Evolutionary conservation across 2,888 invertebrate genomes (phyloP).

Genomic region (Pristionchus mayeri): DNA sequence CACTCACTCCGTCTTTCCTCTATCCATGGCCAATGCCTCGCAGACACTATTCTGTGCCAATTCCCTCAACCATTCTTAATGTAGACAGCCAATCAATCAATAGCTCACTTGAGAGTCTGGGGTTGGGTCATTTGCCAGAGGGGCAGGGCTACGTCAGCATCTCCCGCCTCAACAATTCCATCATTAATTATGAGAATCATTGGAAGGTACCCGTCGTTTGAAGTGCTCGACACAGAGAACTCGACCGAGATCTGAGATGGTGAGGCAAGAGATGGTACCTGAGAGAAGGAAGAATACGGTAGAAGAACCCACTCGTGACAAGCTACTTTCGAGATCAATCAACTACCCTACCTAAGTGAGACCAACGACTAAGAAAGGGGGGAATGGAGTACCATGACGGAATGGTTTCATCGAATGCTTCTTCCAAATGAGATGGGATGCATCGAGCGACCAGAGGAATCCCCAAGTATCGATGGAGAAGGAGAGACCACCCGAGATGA

Average conservation of each 20-base stretch:
- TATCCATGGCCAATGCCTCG: neutral
- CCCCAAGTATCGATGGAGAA: neutral
- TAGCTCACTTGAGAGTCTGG: neutral
- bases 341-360: no score
- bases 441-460: conserved; percentile 6
- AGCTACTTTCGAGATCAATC: no score
- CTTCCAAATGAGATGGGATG: neutral
- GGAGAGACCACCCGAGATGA: neutral
- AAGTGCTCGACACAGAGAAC: neutral
- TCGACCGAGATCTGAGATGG: neutral
- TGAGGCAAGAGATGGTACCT: neutral
- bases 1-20: neutral
- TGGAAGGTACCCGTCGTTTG: neutral
- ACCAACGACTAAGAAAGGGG: no score
- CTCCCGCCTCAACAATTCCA: no score
- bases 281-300: no score
- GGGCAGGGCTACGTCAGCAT: neutral
- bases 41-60: neutral
- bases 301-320: no score
- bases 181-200: no score
- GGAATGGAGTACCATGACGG: neutral
- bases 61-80: neutral
- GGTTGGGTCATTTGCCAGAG: neutral
- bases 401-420: neutral
- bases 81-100: neutral